phyloP scores from a whole-genome alignment of 2,113 vertebrate genomes.

The Apteryx owenii region DNA sequence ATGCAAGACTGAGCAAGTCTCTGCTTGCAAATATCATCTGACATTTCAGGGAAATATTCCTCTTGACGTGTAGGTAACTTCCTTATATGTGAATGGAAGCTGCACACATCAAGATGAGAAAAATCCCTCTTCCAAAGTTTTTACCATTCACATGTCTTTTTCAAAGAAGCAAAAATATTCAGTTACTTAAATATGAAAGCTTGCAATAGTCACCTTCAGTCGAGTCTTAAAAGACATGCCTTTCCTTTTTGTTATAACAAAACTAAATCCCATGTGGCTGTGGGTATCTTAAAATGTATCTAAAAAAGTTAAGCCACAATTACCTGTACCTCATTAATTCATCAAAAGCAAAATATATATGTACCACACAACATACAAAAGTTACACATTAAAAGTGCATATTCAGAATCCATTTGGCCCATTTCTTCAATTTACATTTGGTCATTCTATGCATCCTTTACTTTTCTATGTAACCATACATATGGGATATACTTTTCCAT shows the following conservation, averaged over 20 bases:
- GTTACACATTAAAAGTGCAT: conserved; percentile 84
- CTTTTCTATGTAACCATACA: conserved; percentile 34
- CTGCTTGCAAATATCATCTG: conserved; percentile 57
- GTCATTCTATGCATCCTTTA: conserved; percentile 76
- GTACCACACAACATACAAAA: conserved; percentile 85
- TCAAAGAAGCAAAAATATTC: conserved; percentile 62
- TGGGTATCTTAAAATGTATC: conserved; percentile 75
- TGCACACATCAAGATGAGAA: neutral
- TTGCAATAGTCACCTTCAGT: conserved; percentile 65
- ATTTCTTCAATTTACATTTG: conserved; percentile 82
- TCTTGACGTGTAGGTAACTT: conserved; percentile 20
- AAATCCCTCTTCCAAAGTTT: conserved; percentile 21
- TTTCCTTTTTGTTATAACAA: conserved; percentile 70
- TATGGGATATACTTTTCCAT: conserved; percentile 18
- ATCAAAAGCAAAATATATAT: conserved; percentile 83
- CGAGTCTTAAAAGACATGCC: conserved; percentile 70
- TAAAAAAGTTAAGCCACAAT: conserved; percentile 81
- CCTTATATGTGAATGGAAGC: conserved; percentile 3
- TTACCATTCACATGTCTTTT: conserved; percentile 64
- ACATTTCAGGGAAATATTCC: conserved; percentile 61
- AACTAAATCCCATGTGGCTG: conserved; percentile 78
- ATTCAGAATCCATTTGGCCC: conserved; percentile 82
- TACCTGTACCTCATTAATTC: conserved; percentile 79
- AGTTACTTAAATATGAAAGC: conserved; percentile 70
- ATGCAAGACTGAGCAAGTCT: conserved; percentile 68